These are phyloP conservation scores for Nipponia nippon DNA, from an alignment of 2,113 vertebrate genomes.

Conservation along the genomic window DNA sequence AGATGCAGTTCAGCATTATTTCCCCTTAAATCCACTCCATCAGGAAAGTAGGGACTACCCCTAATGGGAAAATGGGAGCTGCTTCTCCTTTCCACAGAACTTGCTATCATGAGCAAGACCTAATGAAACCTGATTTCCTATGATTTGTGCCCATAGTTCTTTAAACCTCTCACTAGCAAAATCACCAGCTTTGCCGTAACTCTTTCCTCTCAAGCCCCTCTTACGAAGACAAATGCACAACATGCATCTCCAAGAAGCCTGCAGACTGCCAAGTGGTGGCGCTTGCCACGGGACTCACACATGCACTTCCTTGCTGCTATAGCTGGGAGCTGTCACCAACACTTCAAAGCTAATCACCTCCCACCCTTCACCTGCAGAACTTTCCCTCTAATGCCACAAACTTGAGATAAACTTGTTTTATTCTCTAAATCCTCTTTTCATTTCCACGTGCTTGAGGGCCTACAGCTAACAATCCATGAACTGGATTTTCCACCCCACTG, in stretches of 20 bases:
- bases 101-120: neutral
- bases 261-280: neutral
- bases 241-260: neutral
- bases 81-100: neutral
- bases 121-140: neutral
- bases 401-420: neutral
- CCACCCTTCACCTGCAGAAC: neutral
- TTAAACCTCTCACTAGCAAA: neutral
- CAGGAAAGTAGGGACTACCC: neutral
- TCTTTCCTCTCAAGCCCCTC: neutral
- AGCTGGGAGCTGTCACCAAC: neutral
- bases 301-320: accelerated
- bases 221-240: neutral
- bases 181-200: neutral
- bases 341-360: neutral
- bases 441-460: neutral
- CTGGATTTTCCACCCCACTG: neutral
- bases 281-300: neutral
- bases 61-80: neutral
- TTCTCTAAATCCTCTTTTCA: neutral
- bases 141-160: neutral
- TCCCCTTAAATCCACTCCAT: neutral
- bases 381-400: neutral
- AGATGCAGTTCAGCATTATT: neutral
- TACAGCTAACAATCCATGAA: neutral